Base-by-base conservation (phyloP, 2,797 vertebrate species). In the Huso huso region DNA sequence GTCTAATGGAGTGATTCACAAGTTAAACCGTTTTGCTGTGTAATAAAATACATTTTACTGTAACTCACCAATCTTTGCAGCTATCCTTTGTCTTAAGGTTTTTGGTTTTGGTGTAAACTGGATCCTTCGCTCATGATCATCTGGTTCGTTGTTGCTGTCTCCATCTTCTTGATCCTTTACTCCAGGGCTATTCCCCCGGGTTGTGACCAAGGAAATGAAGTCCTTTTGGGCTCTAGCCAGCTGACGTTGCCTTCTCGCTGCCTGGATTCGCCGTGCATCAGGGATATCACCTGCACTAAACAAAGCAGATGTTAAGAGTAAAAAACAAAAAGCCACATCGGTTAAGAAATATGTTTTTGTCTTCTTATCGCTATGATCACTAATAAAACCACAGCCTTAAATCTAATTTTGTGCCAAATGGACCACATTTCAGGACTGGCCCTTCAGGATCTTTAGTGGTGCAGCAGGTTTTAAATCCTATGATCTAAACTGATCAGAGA, bases 71-170 rank as follows among this genome's bases (percentile, higher is more conserved):
- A 90, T 83, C 74, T 90, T 90, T 75, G 93, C 89, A 6, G 85
- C 73, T 74, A 98, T 94, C 75, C 88, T 91, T 74, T 96, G 87
- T 73, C 82, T 84, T 49, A 94, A 78, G 65, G 86, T 89, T 83
- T 86, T 94, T 53, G 83, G 68, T 76, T 87, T 85, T 5, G 90
- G 91, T 4, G 87, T 84, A 74, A 98, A 98, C 23, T 81, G 75
- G 0, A 96, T 93, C 78, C 84, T 86, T 73, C 75, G 88, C 51
- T 87, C 82, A 55, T 88, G 79, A 78, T 95, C 90, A 66, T 95
- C 92, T 58, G 77, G 75, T 6, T 94, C 93, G 69, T 88, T 82
- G 52, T 93, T 90, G 51, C 87, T 80, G 63, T 88, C 84, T 9
- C 80, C 79, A 59, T 73, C 82, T 67, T 80, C 78, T 70, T 67